Evolutionary conservation across 2,888 invertebrate species (phyloP).

Genomic region (Drosophila sordidula): DNA sequence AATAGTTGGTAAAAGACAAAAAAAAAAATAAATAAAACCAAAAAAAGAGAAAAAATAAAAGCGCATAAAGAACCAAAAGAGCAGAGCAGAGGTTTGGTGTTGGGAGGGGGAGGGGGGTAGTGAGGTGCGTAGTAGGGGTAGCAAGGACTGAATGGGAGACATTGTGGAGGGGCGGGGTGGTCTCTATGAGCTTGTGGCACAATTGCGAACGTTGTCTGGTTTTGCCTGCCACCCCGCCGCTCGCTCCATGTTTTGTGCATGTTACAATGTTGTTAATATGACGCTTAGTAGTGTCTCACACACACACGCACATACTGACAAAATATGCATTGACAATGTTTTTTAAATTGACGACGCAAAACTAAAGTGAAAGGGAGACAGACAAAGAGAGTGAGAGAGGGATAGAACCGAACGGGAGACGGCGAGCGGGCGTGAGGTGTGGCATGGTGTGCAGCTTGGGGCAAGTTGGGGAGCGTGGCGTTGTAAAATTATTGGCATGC

Average conservation of each 20-base stretch:
- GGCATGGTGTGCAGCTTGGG: constrained; percentile 2
- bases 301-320: constrained; percentile 15
- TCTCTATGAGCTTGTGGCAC: constrained; percentile 1
- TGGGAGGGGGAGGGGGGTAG: too few relatives aligned
- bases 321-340: constrained; percentile 74
- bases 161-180: background rate
- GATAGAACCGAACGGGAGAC: too few relatives aligned
- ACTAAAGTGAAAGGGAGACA: constrained; percentile 14
- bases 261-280: constrained; percentile 78
- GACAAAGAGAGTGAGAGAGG: background rate
- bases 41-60: constrained; percentile 27
- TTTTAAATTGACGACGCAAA: constrained; percentile 70
- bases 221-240: background rate
- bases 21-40: constrained; percentile 7
- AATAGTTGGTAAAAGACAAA: constrained; percentile 61
- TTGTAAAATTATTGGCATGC: constrained; percentile 77
- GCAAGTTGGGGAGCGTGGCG: constrained; percentile 15
- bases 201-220: constrained; percentile 18
- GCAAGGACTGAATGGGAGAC: too few relatives aligned
- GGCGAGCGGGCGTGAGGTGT: background rate
- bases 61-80: constrained; percentile 29
- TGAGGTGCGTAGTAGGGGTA: too few relatives aligned
- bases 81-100: background rate
- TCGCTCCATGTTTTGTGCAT: constrained; percentile 48
- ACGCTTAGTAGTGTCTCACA: constrained; percentile 70